Conservation (phyloP, 2,113 vertebrate genomes). For the Misgurnus anguillicaudatus region DNA sequence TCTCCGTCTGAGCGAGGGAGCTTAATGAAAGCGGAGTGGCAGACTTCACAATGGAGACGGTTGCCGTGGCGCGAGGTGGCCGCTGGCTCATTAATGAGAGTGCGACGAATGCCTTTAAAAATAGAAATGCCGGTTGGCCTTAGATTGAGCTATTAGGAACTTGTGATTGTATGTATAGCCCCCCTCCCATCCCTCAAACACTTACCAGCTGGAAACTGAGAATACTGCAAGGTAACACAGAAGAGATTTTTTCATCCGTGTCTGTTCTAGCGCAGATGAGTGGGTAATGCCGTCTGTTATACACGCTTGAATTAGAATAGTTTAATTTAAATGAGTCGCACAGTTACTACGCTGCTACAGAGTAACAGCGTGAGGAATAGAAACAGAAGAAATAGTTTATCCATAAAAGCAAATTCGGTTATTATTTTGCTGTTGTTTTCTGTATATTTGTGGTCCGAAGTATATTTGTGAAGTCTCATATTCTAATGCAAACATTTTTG, state of each 20-base stretch:
- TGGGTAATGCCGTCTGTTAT: conserved; percentile 42
- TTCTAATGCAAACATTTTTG: too few relatives aligned
- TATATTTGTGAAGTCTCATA: too few relatives aligned
- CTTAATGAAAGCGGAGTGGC: conserved; percentile 61
- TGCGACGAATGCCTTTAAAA: conserved; percentile 56
- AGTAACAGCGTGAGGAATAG: not conserved
- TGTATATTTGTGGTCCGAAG: too few relatives aligned
- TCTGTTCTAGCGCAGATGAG: conserved; percentile 32
- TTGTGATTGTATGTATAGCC: conserved; percentile 53
- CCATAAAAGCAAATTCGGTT: too few relatives aligned
- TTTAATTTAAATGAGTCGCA: conserved; percentile 1
- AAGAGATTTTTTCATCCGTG: conserved; percentile 10
- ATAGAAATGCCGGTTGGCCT: conserved; percentile 55
- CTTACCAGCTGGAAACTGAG: conserved; percentile 48
- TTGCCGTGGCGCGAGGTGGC: conserved; percentile 52
- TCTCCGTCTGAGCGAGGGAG: conserved; percentile 58
- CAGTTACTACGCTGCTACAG: not conserved
- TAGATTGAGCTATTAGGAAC: conserved; percentile 59
- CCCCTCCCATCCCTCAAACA: conserved; percentile 39
- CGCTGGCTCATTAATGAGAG: conserved; percentile 59
- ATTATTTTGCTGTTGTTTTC: too few relatives aligned
- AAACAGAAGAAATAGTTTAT: not conserved
- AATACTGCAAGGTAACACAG: conserved; percentile 37
- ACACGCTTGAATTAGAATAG: not conserved
- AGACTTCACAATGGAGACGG: conserved; percentile 56